Evolutionary conservation across 2,113 vertebrate genomes (phyloP).

Genomic region (Calonectris borealis): DNA sequence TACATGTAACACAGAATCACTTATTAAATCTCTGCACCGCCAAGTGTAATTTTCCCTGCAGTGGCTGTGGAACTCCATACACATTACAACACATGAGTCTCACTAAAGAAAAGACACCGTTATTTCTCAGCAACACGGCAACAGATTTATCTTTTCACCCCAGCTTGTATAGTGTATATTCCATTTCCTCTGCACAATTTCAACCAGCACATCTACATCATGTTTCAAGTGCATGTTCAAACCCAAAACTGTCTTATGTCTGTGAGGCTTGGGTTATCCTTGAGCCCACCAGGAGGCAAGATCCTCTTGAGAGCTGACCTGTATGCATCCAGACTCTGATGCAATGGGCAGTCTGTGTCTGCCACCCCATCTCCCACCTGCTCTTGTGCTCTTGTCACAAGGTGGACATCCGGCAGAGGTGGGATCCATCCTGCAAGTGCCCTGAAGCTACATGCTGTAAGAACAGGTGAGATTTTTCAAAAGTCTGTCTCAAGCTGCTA

Average conservation of each 20-base stretch:
- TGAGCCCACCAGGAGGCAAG: not conserved
- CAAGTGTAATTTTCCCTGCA: not conserved
- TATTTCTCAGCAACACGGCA: not conserved
- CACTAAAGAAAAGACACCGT: not conserved
- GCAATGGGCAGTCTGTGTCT: not conserved
- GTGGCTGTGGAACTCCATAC: not conserved
- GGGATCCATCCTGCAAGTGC: not conserved
- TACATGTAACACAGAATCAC: not conserved
- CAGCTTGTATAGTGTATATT: not conserved
- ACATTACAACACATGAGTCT: not conserved
- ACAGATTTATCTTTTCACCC: not conserved
- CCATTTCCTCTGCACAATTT: not conserved
- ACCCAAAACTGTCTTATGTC: not conserved
- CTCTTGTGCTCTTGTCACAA: not conserved
- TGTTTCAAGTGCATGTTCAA: not conserved
- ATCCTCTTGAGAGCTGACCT: not conserved
- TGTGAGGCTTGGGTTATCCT: not conserved
- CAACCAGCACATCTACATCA: not conserved
- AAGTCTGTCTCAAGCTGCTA: not conserved
- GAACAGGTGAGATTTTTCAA: not conserved
- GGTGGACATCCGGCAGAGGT: fast-evolving
- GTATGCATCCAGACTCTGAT: not conserved
- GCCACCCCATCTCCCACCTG: not conserved
- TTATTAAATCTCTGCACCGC: not conserved
- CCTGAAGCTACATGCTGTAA: not conserved